Conservation (phyloP, 2,888 invertebrate species). For the Ochlodes sylvanus region DNA sequence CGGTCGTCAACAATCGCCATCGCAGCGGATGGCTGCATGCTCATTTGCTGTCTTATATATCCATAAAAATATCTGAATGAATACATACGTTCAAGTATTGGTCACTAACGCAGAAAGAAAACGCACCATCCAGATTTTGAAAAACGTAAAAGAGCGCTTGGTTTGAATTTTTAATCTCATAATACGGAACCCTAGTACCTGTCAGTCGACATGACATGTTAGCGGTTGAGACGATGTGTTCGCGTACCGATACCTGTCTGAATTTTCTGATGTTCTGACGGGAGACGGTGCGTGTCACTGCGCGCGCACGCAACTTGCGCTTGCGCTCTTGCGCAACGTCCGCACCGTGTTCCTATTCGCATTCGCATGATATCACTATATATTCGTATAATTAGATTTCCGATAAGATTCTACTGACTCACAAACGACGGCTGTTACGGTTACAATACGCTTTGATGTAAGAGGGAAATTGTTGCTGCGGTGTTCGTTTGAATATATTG, state of each 20-base stretch:
- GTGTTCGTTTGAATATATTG: neutral
- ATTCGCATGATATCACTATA: conserved; percentile 57
- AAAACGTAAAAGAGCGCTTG: too few species aligned
- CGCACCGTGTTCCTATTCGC: conserved; percentile 56
- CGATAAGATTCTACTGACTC: conserved; percentile 35
- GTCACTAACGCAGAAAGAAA: too few species aligned
- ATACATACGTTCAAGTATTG: too few species aligned
- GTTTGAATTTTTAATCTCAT: neutral
- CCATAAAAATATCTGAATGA: too few species aligned
- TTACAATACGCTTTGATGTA: conserved; percentile 37
- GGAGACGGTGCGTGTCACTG: conserved; percentile 75
- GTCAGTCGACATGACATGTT: neutral
- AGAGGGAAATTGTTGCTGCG: neutral
- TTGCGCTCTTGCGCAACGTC: conserved; percentile 61
- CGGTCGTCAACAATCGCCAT: too few species aligned
- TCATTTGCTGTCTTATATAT: too few species aligned
- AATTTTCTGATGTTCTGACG: conserved; percentile 57
- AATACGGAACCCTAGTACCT: neutral
- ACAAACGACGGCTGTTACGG: conserved; percentile 12
- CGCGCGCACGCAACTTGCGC: conserved; percentile 58
- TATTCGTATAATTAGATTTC: conserved; percentile 59
- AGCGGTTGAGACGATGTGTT: conserved; percentile 42
- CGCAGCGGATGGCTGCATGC: too few species aligned
- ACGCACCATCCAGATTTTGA: too few species aligned
- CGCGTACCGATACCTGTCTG: conserved; percentile 71